These are phyloP conservation scores for Aythya baeri DNA, from an alignment of 2,113 vertebrate species.

Conservation along the genomic window DNA sequence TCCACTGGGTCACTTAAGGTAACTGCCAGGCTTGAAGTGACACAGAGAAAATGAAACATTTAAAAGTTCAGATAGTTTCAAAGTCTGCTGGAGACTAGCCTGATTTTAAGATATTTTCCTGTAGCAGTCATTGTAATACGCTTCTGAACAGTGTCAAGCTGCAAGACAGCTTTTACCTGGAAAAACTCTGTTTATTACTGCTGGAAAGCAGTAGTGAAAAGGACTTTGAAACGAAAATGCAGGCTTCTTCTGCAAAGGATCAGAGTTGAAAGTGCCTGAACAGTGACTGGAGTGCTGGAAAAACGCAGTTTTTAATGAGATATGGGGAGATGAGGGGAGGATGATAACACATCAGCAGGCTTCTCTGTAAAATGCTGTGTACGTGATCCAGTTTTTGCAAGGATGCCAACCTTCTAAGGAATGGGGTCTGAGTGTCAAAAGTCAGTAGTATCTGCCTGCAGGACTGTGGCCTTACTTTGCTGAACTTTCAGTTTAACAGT, in stretches of 20 bases:
- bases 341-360: background rate
- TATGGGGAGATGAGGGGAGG: background rate
- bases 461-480: background rate
- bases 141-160: slow-evolving; percentile 12
- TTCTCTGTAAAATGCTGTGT: background rate
- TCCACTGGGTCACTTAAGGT: slow-evolving; percentile 13
- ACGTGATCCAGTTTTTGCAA: background rate
- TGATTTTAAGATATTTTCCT: background rate
- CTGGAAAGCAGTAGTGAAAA: slow-evolving; percentile 1
- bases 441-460: background rate
- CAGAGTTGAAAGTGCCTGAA: background rate
- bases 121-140: background rate
- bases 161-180: slow-evolving; percentile 7
- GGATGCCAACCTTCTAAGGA: background rate
- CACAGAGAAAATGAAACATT: background rate
- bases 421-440: background rate
- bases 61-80: background rate
- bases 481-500: background rate
- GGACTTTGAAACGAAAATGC: background rate
- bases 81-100: background rate
- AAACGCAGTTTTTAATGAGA: background rate
- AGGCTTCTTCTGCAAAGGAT: background rate
- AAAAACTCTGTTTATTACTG: slow-evolving; percentile 32
- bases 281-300: background rate
- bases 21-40: background rate